Evolutionary conservation across 30 jellyfish, hydroid and myxozoan species (phyloP), one percentile per base, ranked within the genome.

Genomic region (Rhopilema esculentum): DNA sequence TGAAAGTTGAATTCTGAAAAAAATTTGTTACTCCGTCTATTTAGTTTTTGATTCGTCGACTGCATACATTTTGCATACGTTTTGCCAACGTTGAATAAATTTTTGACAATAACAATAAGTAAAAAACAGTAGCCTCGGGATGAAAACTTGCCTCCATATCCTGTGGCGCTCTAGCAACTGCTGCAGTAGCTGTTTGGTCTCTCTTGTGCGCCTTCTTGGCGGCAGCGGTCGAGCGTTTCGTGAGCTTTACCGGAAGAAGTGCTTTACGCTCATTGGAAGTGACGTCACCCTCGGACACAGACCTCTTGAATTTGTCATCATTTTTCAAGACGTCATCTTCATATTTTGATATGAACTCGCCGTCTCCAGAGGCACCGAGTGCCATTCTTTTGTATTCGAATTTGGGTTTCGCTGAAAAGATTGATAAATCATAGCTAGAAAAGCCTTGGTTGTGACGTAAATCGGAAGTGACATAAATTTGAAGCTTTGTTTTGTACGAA

Each of bases 331-430:
- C 69, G 32, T 74, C 97, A 4, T 76, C 91, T 0, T 83, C 96
- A 52, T 72, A 88, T 76, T 84, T 91, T 19, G 89, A 90, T 24
- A 94, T 93, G 89, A 94, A 94, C 66, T 94, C 99, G 20, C 99
- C 99, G 21, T 94, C 99, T 48, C 89, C 97, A 31, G 89, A 74
- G 51, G 94, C 95, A 22, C 97, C 99, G 26, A 94, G 50, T 18
- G 85, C 85, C 97, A 94, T 80, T 66, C 99, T 91, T 48, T 83
- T 81, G 90, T 94, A 94, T 17, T 88, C 99, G 83, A 94, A 94
- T 50, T 82, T 85, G 0, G 91, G 93, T 32, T 87, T 91, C 0
- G 95, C 92, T 78, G 76, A 57, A 79, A 53, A 75, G 53, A 72
- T 8, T 2, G 8, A 73, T 33, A 40, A 2, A 40, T 40, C 57